Evolutionary conservation across 1,140 invertebrate species (phyloP).

Genomic region (Penaeus indicus): DNA sequence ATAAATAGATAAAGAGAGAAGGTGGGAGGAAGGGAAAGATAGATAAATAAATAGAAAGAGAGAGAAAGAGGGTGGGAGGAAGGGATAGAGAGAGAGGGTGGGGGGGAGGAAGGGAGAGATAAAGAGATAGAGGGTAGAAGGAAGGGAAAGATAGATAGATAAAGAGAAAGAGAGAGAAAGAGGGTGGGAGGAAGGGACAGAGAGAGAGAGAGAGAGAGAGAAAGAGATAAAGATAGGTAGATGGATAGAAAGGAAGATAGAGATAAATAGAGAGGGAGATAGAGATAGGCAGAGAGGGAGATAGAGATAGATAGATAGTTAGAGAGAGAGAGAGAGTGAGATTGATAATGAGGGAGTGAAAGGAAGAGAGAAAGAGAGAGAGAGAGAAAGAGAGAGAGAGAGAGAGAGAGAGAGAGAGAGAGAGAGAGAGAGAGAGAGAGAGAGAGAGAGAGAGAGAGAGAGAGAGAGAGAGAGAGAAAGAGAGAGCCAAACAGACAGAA

Average conservation of each 20-base stretch:
- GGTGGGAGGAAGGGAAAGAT: background rate
- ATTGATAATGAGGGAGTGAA: background rate
- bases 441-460: background rate
- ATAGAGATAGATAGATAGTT: no score
- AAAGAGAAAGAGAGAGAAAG: no score
- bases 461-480: background rate
- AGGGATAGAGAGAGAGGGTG: background rate
- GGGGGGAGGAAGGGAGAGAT: background rate
- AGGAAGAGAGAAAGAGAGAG: background rate
- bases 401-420: background rate
- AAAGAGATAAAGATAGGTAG: no score
- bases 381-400: background rate
- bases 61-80: background rate
- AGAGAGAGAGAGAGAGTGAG: no score
- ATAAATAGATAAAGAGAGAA: background rate
- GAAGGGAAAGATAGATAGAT: background rate
- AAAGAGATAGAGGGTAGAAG: background rate
- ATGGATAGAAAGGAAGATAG: no score
- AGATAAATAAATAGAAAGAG: no score
- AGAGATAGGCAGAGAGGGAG: no score
- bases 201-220: no score
- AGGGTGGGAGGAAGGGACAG: no score
- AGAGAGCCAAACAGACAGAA: background rate
- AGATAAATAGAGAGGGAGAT: no score
- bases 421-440: background rate